Base-by-base conservation (phyloP, 1,140 invertebrate species). In the Neomicropteryx cornuta region DNA sequence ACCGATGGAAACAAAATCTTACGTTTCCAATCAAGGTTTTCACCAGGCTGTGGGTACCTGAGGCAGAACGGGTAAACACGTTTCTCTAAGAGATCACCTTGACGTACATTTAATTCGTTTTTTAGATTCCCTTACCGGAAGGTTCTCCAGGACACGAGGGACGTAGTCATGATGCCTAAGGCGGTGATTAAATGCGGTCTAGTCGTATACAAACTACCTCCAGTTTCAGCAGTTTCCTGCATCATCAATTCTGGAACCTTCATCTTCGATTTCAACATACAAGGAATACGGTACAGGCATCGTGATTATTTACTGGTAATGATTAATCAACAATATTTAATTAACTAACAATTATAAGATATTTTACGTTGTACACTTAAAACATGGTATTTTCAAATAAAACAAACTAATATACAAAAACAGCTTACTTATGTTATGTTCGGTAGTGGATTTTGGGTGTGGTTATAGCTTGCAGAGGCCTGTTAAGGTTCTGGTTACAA, bases 191-290 rank as follows among this genome's bases (percentile, higher is more conserved):
- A 62, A 34, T 64, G 61, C 35, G 61, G 61, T 4, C 37, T 60
- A 19, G 50, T 59, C 2, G 57, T 58, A 51, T 64, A 64, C 52
- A 64, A 64, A 31, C 49, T 64, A 28, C 61, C 61, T 0, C 61
- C 61, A 1, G 41, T 64, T 1, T 54, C 57, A 0, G 59, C 59
- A 3, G 46, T 52, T 6, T 51, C 56, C 4, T 64, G 61, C 35
- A 56, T 61, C 46, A 56, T 64, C 34, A 43, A 58, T 0, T 64
- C 61, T 0, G 61, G 61, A 0, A 58, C 61, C 5, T 64, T 62
- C 28, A 64, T 64, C 16, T 45, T 64, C 20, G 61, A 64, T 39
- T 64, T 62, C 46, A 64, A 64, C 36, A 57, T 64, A 36, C 61
- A 64, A 30, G 61, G 61, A 2, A 33, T 64, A 19, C 45, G 59